Base-by-base conservation (phyloP, 2,888 invertebrate species). In the Cataglyphis livida region DNA sequence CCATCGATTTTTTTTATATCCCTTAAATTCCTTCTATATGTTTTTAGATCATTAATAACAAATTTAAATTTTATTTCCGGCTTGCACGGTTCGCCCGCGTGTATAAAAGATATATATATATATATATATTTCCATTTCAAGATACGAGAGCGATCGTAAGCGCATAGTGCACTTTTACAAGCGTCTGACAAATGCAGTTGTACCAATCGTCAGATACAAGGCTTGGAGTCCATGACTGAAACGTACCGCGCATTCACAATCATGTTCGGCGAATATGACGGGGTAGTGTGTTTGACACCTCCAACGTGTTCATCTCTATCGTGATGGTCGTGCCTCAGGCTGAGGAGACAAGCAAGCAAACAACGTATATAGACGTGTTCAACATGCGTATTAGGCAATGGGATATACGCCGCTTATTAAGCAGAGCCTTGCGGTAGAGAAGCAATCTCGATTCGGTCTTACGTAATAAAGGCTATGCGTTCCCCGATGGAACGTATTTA, bases 221-320 rank as follows among this genome's bases (percentile, higher is more conserved):
- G 83, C 82, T 84, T 44, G 84, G 75, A 78, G 74, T 74, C 81
- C 84, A 84, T 86, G 82, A 85, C 84, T 78, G 62, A 83, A 86
- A 82, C 83, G 87, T 86, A 84, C 64, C 75, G 87, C 86, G 82
- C 82, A 82, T 81, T 85, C 85, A 68, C 81, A 38, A 65, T 81
- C 66, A 68, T 73, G 81, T 78, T 81, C 54, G 76, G 62, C 62
- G 70, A 82, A 82, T 82, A 70, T 83, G 76, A 82, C 81, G 84
- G 70, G 83, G 81, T 86, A 85, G 76, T 91, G 90, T 88, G 85
- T 91, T 91, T 91, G 88, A 88, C 90, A 91, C 89, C 88, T 85
- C 76, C 62, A 71, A 62, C 81, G 81, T 81, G 85, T 86, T 84
- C 88, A 74, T 88, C 85, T 87, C 81, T 76, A 68, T 71, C 71